A percentile compares a stretch with the other conserved stretches of the same genome.
Evolutionary conservation across 2,888 invertebrate genomes (phyloP).

Genomic region (Iphiclides podalirius): DNA sequence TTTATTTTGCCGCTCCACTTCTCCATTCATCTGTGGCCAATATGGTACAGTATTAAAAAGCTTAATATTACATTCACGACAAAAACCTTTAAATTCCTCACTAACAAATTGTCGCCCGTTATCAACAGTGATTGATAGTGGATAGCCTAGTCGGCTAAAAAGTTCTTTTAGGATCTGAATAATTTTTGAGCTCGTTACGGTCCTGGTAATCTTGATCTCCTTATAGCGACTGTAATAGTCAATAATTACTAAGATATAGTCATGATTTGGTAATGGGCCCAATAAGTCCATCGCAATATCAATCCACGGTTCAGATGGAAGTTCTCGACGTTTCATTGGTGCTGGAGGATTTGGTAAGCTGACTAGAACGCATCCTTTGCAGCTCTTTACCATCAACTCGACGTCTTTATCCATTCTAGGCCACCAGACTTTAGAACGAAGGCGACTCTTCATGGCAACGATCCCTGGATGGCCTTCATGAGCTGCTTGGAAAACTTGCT

Average conservation of each 20-base stretch:
- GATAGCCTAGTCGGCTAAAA: constrained; percentile 25
- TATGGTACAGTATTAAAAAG: constrained; percentile 9
- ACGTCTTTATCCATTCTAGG: constrained; percentile 28
- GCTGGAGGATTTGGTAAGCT: constrained; percentile 24
- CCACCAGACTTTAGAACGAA: constrained; percentile 33
- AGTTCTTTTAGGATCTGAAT: constrained; percentile 21
- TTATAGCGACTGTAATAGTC: too few species aligned
- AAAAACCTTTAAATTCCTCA: constrained; percentile 18
- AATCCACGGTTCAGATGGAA: constrained; percentile 26
- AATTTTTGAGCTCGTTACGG: constrained; percentile 1
- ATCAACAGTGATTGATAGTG: constrained; percentile 24
- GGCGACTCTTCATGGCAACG: constrained; percentile 29
- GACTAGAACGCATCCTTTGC: constrained; percentile 31
- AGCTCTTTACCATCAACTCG: constrained; percentile 25
- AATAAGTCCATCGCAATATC: too few species aligned
- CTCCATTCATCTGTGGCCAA: constrained; percentile 21
- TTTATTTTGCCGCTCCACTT: constrained; percentile 24
- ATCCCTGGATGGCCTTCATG: too few species aligned
- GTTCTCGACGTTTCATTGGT: constrained; percentile 28
- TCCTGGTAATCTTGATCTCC: constrained; percentile 10
- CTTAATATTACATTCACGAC: background rate
- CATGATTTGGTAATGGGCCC: too few species aligned
- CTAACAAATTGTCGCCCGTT: constrained; percentile 26
- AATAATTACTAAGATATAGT: too few species aligned
- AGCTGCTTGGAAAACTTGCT: constrained; percentile 29